A percentile compares a stretch with the other conserved stretches of the same genome.
phyloP scores from a whole-genome alignment of 2,797 vertebrate species.

The Urophycis tenuis region DNA sequence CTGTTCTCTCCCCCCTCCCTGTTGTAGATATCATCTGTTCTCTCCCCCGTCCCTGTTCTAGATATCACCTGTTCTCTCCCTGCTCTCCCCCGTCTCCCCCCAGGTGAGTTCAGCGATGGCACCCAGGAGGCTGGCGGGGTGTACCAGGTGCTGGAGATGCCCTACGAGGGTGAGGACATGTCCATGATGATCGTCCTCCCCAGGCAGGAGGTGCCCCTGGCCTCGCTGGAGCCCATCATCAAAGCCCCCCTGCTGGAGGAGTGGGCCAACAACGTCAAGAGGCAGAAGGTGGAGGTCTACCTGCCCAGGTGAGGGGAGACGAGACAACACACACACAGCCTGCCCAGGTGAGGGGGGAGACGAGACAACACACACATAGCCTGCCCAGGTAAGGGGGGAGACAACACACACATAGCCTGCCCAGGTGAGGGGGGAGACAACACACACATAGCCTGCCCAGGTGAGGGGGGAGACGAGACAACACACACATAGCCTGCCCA shows the following conservation, averaged over 20 bases:
- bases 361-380: conserved; percentile 2
- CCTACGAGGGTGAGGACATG: conserved; percentile 89
- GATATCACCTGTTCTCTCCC: not conserved
- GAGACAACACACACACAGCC: conserved; percentile 16
- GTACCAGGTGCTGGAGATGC: conserved; percentile 97
- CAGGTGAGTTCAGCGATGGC: conserved; percentile 97
- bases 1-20: not conserved
- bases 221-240: conserved; percentile 85
- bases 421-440: conserved; percentile 71
- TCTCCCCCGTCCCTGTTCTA: not conserved
- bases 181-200: conserved; percentile 94
- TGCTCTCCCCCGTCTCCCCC: not conserved
- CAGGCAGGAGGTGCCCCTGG: conserved; percentile 91
- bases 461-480: conserved; percentile 60
- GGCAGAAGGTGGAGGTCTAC: conserved; percentile 96
- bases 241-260: conserved; percentile 89
- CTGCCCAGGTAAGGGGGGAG: conserved; percentile 79
- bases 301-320: conserved; percentile 79
- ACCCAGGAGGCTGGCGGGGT: conserved; percentile 94
- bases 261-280: conserved; percentile 94
- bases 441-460: conserved; percentile 73
- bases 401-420: conserved; percentile 58
- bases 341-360: conserved; percentile 78
- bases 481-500: conserved; percentile 69
- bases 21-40: not conserved